Base-by-base conservation (phyloP, 2,113 vertebrate genomes). In the Maccullochella peelii region DNA sequence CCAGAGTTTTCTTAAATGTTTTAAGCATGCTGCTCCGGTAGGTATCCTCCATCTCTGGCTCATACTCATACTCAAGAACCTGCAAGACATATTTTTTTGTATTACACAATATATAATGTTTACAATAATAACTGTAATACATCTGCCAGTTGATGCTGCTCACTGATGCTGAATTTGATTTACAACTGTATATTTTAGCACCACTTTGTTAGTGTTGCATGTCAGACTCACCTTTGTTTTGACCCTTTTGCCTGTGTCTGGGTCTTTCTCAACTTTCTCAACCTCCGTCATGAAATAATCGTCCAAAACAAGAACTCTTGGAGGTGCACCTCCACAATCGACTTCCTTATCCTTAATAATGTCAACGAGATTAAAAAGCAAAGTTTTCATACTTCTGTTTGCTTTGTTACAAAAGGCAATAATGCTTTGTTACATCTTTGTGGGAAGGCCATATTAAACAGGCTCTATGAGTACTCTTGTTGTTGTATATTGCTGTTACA, bases 201-300 rank as follows among this genome's bases (percentile, higher is more conserved):
- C 1, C 1, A n/a, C 14, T 54, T 36, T 71, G 8, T 40, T 27
- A 10, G 14, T 33, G n/a, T 49, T 67, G 21, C 23, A 21, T 11
- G 2, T 68, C 30, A 30, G 40, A 77, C 92, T 54, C 79, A 99
- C 98, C 97, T 99, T 99, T 80, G 94, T 97, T 94, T 99, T 99
- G 9, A 99, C 93, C 86, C 97, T 96, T 87, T 96, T 98, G 52
- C 98, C 98, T 20, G 97, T 97, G 88, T 99, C 98, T 67, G 97
- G 98, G 85, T 99, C 98, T 94, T 97, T 98, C 90, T 97, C 95
- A 59, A 97, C 95, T 92, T 98, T 99, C 86, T 99, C 98, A 40
- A 98, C 97, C 93, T 99, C 98, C 3, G 97, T 98, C 94, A 99
- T 99, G 89, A 99, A 99, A 88, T 99, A 99, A 89, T 99, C 98